Percentiles rank a stretch among this genome's conserved stretches.
These are phyloP conservation scores for Gracilinanus agilis DNA, from an alignment of 2,113 vertebrate genomes.

Conservation along the genomic window DNA sequence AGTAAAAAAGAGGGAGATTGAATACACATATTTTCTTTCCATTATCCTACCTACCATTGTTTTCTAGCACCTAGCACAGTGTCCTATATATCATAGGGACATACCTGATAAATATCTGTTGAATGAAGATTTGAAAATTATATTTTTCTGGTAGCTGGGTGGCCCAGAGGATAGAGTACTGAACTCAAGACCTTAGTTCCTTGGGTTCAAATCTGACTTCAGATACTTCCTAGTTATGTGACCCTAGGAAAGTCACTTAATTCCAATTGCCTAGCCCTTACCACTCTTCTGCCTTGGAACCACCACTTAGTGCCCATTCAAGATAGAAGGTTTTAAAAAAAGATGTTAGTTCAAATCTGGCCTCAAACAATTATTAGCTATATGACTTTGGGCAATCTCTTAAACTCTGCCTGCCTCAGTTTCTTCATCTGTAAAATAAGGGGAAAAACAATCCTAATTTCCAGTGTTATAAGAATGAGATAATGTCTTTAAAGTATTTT, in stretches of 20 bases:
- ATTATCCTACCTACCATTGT: neutral
- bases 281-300: too few relatives aligned
- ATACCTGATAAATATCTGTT: neutral
- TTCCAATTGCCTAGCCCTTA: too few relatives aligned
- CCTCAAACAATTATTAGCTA: neutral
- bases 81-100: neutral
- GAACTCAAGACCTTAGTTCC: neutral
- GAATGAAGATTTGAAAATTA: neutral
- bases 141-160: neutral
- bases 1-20: neutral
- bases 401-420: neutral
- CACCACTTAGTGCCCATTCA: too few relatives aligned
- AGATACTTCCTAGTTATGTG: neutral
- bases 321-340: too few relatives aligned
- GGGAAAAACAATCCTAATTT: neutral
- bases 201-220: neutral
- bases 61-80: neutral
- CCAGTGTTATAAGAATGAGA: neutral
- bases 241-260: neutral
- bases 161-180: neutral
- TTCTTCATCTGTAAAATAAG: neutral
- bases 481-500: too few relatives aligned
- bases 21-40: neutral
- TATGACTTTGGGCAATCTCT: neutral
- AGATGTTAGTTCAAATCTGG: neutral